These are phyloP conservation scores for Lanistes nyassanus DNA, from an alignment of 1,140 invertebrate genomes.

Conservation along the genomic window DNA sequence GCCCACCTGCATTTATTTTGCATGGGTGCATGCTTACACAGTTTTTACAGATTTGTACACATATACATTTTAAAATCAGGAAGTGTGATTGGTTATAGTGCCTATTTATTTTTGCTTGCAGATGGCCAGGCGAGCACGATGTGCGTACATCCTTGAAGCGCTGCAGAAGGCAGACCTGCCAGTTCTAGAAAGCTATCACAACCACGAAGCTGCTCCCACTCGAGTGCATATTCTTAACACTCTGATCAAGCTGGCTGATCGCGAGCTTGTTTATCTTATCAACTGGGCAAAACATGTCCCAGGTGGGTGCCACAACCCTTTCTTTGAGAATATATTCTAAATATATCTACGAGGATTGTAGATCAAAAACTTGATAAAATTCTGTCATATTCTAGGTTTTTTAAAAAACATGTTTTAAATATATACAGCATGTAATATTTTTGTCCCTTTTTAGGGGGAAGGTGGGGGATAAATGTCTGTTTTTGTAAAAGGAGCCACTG, in stretches of 20 bases:
- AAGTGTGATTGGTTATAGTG: neutral
- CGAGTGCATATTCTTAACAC: constrained; percentile 54
- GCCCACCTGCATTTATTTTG: too few relatives aligned
- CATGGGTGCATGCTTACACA: neutral
- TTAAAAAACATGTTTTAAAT: too few relatives aligned
- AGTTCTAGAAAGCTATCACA: constrained; percentile 55
- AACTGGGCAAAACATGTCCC: constrained; percentile 66
- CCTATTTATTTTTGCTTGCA: constrained; percentile 32
- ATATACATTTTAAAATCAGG: neutral
- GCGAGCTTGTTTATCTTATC: constrained; percentile 60
- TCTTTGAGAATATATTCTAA: too few relatives aligned
- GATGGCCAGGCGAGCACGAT: constrained; percentile 50
- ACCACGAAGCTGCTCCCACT: constrained; percentile 54
- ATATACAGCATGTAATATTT: too few relatives aligned
- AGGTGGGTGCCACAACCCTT: too few relatives aligned
- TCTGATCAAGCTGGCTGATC: constrained; percentile 57
- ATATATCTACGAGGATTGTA: too few relatives aligned
- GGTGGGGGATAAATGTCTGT: too few relatives aligned
- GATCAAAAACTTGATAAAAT: too few relatives aligned
- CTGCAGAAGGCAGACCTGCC: constrained; percentile 58
- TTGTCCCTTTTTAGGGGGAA: too few relatives aligned
- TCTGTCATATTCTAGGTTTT: too few relatives aligned
- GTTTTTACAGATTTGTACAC: neutral
- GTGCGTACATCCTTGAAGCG: constrained; percentile 50
- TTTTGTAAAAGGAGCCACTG: too few relatives aligned